Conservation (phyloP, 37 sponge, comb jelly and placozoan species). For the Bolinopsis microptera region DNA sequence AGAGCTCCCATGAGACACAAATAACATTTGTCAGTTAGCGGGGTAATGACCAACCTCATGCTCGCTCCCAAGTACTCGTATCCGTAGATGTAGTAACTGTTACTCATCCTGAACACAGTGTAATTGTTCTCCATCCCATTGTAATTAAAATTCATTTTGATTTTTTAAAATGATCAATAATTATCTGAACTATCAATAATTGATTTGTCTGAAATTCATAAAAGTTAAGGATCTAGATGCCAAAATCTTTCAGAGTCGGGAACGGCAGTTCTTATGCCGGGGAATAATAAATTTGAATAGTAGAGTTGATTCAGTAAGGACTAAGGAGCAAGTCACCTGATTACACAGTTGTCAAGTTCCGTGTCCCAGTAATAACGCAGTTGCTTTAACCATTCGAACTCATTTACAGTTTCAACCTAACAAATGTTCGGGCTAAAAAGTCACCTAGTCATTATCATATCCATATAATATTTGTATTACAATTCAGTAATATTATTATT, state of each 20-base stretch:
- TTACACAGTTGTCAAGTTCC: conserved; percentile 88
- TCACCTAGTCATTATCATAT: conserved; percentile 67
- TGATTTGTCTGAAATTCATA: no score
- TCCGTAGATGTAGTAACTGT: conserved; percentile 87
- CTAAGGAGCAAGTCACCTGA: conserved; percentile 67
- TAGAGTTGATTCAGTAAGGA: no score
- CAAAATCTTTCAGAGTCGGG: no score
- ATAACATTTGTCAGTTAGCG: conserved; percentile 97
- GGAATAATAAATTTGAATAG: no score
- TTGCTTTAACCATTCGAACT: conserved; percentile 99
- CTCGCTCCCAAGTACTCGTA: conserved; percentile 98
- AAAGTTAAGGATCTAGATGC: no score
- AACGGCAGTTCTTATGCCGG: no score
- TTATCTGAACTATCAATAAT: no score
- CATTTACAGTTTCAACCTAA: conserved; percentile 67
- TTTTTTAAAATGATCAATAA: no score
- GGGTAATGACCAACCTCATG: conserved; percentile 94
- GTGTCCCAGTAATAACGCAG: conserved; percentile 96
- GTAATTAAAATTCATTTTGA: no score
- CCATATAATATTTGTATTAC: neutral
- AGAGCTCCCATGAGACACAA: conserved; percentile 98
- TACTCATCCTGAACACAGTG: conserved; percentile 90
- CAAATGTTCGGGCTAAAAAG: conserved; percentile 35
- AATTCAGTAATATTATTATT: no score
- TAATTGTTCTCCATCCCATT: no score